phyloP scores from a whole-genome alignment of 2,797 vertebrate species.

The Adrianichthys oophorus region DNA sequence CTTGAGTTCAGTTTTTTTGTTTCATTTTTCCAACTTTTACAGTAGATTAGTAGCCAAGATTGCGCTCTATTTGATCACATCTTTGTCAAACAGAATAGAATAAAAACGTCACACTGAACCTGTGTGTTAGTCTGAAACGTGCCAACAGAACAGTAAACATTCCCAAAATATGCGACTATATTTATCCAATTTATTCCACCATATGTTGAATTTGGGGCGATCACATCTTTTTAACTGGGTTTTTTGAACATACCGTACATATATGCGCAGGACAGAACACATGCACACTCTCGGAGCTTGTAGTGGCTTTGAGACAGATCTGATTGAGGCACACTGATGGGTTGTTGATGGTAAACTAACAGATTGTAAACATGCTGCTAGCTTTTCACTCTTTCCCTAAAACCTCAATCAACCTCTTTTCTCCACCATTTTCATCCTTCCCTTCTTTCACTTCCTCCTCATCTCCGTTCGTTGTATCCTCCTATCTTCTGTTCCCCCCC shows the following conservation, averaged over 20 bases:
- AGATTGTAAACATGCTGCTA: conserved; percentile 94
- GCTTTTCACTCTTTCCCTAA: conserved; percentile 34
- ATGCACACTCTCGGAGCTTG: conserved; percentile 31
- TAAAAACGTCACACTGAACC: background rate
- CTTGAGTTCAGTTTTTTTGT: no score
- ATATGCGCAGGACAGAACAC: conserved; percentile 11
- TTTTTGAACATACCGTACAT: conserved; percentile 22
- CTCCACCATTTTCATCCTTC: conserved; percentile 32
- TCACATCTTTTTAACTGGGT: conserved; percentile 8
- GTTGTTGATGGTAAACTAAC: conserved; percentile 95
- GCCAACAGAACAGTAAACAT: background rate
- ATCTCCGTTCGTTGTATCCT: background rate
- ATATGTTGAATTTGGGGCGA: conserved; percentile 11
- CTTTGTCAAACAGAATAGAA: background rate
- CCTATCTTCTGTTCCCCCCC: conserved; percentile 16
- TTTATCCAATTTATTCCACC: background rate
- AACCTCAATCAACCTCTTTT: conserved; percentile 12
- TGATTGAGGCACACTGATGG: conserved; percentile 83
- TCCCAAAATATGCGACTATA: conserved; percentile 2
- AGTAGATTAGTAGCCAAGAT: background rate
- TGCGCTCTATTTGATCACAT: background rate
- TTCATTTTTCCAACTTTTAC: background rate
- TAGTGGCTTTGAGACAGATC: conserved; percentile 56
- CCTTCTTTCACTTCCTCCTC: conserved; percentile 4
- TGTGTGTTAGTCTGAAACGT: background rate